These are phyloP conservation scores for Xanthorhoe designata DNA, from an alignment of 2,888 invertebrate genomes.

Conservation along the genomic window DNA sequence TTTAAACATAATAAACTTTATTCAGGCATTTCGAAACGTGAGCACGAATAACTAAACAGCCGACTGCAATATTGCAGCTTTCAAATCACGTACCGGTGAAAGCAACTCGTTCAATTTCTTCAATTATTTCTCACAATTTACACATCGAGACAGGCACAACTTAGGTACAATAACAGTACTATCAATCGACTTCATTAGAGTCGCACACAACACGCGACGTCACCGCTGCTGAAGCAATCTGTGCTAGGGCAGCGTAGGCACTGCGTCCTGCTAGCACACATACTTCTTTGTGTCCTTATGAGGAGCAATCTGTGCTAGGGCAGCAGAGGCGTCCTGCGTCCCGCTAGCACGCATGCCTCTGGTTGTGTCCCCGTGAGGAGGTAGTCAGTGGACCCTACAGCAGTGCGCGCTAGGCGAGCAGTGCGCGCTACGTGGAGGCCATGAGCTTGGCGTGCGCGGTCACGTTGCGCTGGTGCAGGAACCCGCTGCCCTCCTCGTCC, in stretches of 20 bases:
- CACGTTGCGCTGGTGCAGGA: conserved; percentile 94
- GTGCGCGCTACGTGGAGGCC: conserved; percentile 89
- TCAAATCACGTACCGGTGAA: conserved; percentile 1
- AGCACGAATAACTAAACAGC: conserved; percentile 8
- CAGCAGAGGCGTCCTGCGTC: too few relatives aligned
- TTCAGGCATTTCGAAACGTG: conserved; percentile 12
- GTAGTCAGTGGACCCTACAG: neutral
- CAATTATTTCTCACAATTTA: conserved; percentile 5
- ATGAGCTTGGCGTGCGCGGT: conserved; percentile 93
- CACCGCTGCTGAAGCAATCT: neutral
- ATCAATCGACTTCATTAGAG: neutral
- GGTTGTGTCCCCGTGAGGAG: too few relatives aligned
- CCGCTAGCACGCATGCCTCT: too few relatives aligned
- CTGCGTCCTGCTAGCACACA: too few relatives aligned
- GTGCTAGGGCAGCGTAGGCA: neutral
- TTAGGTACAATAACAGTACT: neutral
- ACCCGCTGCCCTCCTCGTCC: conserved; percentile 88
- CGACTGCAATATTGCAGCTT: conserved; percentile 1
- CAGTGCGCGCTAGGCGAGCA: neutral
- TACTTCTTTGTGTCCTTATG: too few relatives aligned
- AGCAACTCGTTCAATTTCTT: neutral
- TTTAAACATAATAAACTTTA: conserved; percentile 13
- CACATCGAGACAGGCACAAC: conserved; percentile 2
- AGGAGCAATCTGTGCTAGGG: too few relatives aligned
- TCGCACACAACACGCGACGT: conserved; percentile 1